A percentile compares a stretch with the other conserved stretches of the same genome.
Conservation (phyloP, 2,797 vertebrate species). For the Decapterus maruadsi region DNA sequence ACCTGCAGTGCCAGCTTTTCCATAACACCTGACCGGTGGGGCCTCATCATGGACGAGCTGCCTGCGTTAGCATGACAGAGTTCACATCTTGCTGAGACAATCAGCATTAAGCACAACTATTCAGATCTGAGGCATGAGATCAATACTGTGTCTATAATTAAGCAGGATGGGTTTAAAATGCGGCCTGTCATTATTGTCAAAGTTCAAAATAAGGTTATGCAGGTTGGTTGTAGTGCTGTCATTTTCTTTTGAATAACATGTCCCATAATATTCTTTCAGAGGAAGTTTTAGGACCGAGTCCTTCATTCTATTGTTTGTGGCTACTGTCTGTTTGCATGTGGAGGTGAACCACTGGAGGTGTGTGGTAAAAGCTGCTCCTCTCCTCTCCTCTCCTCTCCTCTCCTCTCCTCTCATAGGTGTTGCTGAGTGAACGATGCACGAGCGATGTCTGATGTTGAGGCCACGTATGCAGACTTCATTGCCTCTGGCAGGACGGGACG, state of each 20-base stretch:
- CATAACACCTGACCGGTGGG: not conserved
- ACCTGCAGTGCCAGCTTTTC: not conserved
- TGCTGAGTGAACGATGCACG: conserved; percentile 72
- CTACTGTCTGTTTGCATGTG: no score
- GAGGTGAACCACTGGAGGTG: not conserved
- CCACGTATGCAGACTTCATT: conserved; percentile 98
- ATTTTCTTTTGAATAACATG: not conserved
- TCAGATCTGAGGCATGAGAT: not conserved
- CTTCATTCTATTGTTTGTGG: not conserved
- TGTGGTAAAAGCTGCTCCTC: not conserved
- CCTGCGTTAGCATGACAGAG: conserved; percentile 12
- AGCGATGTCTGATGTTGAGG: conserved; percentile 98
- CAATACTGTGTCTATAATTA: not conserved
- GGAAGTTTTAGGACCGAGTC: not conserved
- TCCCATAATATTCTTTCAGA: not conserved
- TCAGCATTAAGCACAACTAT: not conserved
- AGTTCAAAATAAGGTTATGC: not conserved
- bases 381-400: not conserved
- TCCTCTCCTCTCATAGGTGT: conserved; percentile 49
- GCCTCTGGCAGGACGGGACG: conserved; percentile 96
- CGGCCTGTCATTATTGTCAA: no score
- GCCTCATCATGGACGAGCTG: conserved; percentile 23
- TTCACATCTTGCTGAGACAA: not conserved
- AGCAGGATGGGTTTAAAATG: not conserved
- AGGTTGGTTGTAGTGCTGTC: not conserved